Percentiles rank a stretch among this genome's conserved stretches.
These are phyloP conservation scores for Pelosia muscerda DNA, from an alignment of 2,888 invertebrate genomes.

Conservation along the genomic window DNA sequence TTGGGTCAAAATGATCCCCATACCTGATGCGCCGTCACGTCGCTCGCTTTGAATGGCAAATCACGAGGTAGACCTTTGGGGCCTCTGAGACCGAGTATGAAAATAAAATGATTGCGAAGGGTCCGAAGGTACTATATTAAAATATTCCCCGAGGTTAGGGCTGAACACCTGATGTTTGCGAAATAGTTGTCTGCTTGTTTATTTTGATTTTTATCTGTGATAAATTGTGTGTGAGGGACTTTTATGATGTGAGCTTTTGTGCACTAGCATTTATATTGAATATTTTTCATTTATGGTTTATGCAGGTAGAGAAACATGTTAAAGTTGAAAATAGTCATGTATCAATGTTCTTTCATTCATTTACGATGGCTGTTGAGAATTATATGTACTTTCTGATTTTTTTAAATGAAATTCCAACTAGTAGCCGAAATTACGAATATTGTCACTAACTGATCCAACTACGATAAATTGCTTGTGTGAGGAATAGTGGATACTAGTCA, in stretches of 20 bases:
- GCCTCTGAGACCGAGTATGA: constrained; percentile 81
- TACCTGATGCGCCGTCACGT: constrained; percentile 80
- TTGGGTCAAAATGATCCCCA: constrained; percentile 64
- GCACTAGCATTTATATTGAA: constrained; percentile 36
- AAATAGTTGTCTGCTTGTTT: constrained; percentile 69
- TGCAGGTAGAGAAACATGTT: background rate
- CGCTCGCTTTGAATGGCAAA: constrained; percentile 83
- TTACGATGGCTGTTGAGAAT: too few species aligned
- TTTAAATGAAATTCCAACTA: too few species aligned
- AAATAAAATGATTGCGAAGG: constrained; percentile 86
- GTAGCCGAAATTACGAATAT: too few species aligned
- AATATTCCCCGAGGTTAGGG: constrained; percentile 78
- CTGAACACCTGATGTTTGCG: constrained; percentile 80
- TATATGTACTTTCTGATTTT: too few species aligned
- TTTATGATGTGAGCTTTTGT: constrained; percentile 47
- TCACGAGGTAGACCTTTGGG: constrained; percentile 84
- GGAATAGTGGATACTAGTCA: too few species aligned
- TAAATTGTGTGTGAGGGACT: constrained; percentile 62
- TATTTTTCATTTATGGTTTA: background rate
- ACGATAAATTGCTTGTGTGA: too few species aligned
- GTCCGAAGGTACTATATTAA: constrained; percentile 78
- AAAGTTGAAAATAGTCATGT: too few species aligned
- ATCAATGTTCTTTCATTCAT: too few species aligned
- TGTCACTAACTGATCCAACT: too few species aligned
- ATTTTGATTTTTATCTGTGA: constrained; percentile 72